Conservation (phyloP, 2,797 vertebrate species). For the Mus spretus region DNA sequence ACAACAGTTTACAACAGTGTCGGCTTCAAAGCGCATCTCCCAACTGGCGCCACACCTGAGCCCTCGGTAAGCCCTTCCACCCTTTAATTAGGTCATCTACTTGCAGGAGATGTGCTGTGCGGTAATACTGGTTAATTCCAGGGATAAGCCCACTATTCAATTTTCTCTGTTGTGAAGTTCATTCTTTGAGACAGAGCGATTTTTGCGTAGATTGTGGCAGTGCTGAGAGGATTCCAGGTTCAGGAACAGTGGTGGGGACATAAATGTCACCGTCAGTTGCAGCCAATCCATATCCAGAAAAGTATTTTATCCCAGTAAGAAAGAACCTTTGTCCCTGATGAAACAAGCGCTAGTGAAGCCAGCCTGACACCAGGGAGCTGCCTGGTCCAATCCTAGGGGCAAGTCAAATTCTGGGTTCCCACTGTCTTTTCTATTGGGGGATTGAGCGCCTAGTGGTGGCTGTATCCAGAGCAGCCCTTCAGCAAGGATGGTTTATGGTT, state of each 20-base stretch:
- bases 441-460: not conserved
- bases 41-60: conserved; percentile 24
- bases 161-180: conserved; percentile 59
- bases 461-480: not conserved
- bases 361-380: not conserved
- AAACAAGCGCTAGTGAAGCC: conserved; percentile 11
- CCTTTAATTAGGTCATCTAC: conserved; percentile 59
- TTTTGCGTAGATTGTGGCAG: not conserved
- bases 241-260: not conserved
- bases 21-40: conserved; percentile 39
- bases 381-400: not conserved
- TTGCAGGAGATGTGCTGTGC: conserved; percentile 39
- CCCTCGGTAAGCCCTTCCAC: conserved; percentile 37
- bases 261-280: not conserved
- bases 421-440: not conserved
- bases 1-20: not conserved
- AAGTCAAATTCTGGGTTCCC: not conserved
- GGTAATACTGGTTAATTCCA: conserved; percentile 53
- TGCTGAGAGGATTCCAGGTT: not conserved
- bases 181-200: conserved; percentile 31
- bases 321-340: conserved; percentile 16
- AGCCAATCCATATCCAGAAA: conserved; percentile 46
- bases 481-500: not conserved
- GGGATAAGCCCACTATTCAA: not conserved
- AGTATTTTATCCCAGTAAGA: not conserved